A percentile compares a stretch with the other conserved stretches of the same genome.
phyloP scores from a whole-genome alignment of 2,113 vertebrate genomes.

The Pachycephala philippinensis region DNA sequence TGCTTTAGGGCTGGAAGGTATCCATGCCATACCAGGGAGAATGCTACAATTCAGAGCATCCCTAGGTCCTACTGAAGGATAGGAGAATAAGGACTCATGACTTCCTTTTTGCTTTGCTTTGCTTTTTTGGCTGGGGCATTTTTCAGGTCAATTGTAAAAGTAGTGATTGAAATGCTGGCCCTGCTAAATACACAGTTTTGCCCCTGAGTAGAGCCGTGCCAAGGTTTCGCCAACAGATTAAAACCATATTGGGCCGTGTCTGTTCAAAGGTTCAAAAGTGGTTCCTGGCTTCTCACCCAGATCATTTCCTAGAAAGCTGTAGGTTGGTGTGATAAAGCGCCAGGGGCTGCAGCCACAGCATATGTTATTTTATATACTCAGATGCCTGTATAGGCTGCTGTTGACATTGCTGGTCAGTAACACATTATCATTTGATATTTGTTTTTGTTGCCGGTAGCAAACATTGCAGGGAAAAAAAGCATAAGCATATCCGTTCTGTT shows the following conservation, averaged over 20 bases:
- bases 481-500: neutral
- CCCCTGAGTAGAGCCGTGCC: neutral
- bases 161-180: neutral
- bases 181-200: neutral
- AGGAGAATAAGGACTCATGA: neutral
- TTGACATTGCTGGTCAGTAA: constrained; percentile 40
- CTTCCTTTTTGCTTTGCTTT: neutral
- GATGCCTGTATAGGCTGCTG: neutral
- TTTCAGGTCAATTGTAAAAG: neutral
- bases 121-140: neutral
- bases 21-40: neutral
- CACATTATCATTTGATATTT: constrained; percentile 39
- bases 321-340: constrained; percentile 36
- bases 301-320: constrained; percentile 57
- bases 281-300: constrained; percentile 24
- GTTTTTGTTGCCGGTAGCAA: constrained; percentile 35
- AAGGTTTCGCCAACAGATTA: constrained; percentile 16
- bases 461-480: neutral
- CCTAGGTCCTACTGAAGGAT: neutral
- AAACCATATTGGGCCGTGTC: neutral
- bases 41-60: neutral
- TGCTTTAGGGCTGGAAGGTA: neutral
- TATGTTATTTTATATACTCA: constrained; percentile 40
- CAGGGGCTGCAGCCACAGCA: constrained; percentile 19
- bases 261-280: constrained; percentile 34